Evolutionary conservation across 2,113 vertebrate species (phyloP), one percentile per base, ranked within the genome.

Genomic region (Poeciliopsis prolifica): DNA sequence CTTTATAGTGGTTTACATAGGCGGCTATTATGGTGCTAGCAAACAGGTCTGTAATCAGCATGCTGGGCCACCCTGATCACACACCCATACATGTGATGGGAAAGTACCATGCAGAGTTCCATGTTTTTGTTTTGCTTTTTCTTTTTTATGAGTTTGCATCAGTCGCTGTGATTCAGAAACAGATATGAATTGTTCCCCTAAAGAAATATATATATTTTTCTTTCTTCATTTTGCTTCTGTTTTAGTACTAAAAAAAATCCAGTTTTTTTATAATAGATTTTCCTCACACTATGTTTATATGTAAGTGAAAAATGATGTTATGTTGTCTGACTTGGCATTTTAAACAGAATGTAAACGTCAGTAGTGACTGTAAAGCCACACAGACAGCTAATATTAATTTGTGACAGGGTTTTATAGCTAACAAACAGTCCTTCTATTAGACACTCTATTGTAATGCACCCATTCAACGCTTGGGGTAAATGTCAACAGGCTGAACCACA

Each of bases 1-100:
- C 85, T 92, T 91, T 91, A 85, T 90, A 91, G 89, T 92, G 91
- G 91, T 82, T 87, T 78, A 74, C 78, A 85, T 82, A 86, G 81
- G 81, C 88, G 70, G 77, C 83, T 85, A 92, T 92, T 91, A 92
- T 84, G 85, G 82, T 65, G 54, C 48, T 89, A 75, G 79, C 90
- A 40, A 85, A 88, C 82, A 73, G 82, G 79, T 84, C 86, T 92
- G 82, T 92, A 93, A 92, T 92, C 85, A 89, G 83, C 42, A 74
- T 5, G 37, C 75, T 75, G 82, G 81, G 87, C 91, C 88, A 90
- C 86, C 88, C 78, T 82, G 82, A 65, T 88, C 86, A 86, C 79
- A 84, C 75, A 24, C 61, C 51, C 63, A 62, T 78, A 73, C 72
- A 77, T 80, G 79, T 80, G 80, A 86, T 68, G 78, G 82, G 77